Base-by-base conservation (phyloP, 2,797 vertebrate genomes). In the Cryptoblepharus egeriae region DNA sequence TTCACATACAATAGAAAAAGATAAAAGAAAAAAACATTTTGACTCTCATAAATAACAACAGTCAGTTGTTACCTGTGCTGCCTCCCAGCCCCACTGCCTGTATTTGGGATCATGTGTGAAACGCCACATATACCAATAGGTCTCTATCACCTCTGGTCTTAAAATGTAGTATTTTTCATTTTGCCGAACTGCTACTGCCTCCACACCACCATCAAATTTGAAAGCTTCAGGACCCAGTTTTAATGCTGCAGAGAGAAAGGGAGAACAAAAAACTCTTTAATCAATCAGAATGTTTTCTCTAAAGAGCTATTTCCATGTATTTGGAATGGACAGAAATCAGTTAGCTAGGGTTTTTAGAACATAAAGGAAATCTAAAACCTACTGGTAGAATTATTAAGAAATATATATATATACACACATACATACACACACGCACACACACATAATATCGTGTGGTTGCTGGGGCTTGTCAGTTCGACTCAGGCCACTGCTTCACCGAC, bases 141-240 rank as follows among this genome's bases (percentile, higher is more conserved):
- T 99, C 95, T 99, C 98, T 58, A 99, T 99, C 82, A 99, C 98
- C 94, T 99, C 98, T 4, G 98, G 98, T 77, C 98, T 96, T 63
- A 99, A 96, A 93, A 99, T 99, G 94, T 99, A 99, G 92, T 99
- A 99, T 89, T 99, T 99, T 92, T 99, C 98, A 35, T 98, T 99
- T 93, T 99, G 98, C 37, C 98, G 96, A 26, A 99, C 97, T 1
- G 98, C 98, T 88, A 99, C 97, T 0, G 98, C 98, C 92, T 99
- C 98, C 80, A 98, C 93, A 0, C 98, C 98, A 20, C 98, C 98
- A 88, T 99, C 98, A 80, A 99, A 99, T 93, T 99, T 99, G 91
- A 99, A 99, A 32, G 98, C 98, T 91, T 99, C 98, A 3, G 98
- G 98, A 65, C 98, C 98, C 45, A 99, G 95, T 94, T 99, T 99